These are phyloP conservation scores for Heliocidaris erythrogramma DNA, from an alignment of 35 echinoderm and acorn worm species.

Conservation along the genomic window DNA sequence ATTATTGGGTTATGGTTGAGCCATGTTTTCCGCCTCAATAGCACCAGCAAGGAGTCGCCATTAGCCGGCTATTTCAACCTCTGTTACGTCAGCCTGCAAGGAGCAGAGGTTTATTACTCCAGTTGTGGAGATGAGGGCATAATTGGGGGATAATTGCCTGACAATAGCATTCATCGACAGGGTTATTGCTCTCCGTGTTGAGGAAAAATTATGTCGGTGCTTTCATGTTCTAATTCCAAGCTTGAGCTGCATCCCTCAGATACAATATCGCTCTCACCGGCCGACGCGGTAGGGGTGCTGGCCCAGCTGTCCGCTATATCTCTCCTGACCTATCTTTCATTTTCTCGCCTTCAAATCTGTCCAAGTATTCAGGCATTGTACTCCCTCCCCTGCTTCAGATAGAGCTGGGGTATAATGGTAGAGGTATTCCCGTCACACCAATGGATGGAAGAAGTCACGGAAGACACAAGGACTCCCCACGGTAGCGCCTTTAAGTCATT, in stretches of 20 bases:
- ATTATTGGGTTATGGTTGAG: not conserved
- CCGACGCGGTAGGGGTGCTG: not conserved
- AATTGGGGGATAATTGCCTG: constrained; percentile 41
- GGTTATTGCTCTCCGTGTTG: not conserved
- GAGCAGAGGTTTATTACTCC: not conserved
- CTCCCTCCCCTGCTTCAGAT: not conserved
- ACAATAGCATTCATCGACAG: not conserved
- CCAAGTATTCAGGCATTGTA: not conserved
- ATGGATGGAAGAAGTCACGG: not conserved
- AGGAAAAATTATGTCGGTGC: constrained; percentile 17
- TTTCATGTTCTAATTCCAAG: constrained; percentile 44
- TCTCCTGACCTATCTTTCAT: constrained; percentile 16
- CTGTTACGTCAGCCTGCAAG: not conserved
- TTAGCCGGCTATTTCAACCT: not conserved
- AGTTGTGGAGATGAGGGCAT: not conserved
- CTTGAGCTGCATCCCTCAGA: constrained; percentile 20
- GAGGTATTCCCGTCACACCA: not conserved
- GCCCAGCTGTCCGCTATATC: constrained; percentile 7
- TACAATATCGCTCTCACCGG: constrained; percentile 38
- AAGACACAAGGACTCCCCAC: not conserved
- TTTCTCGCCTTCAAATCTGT: constrained; percentile 45
- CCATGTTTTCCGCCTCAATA: constrained; percentile 25
- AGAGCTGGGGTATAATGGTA: not conserved
- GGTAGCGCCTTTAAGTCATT: constrained; percentile 23
- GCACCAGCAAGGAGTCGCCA: not conserved